Evolutionary conservation across 2,797 vertebrate species (phyloP).

Genomic region (Apogon talboti): DNA sequence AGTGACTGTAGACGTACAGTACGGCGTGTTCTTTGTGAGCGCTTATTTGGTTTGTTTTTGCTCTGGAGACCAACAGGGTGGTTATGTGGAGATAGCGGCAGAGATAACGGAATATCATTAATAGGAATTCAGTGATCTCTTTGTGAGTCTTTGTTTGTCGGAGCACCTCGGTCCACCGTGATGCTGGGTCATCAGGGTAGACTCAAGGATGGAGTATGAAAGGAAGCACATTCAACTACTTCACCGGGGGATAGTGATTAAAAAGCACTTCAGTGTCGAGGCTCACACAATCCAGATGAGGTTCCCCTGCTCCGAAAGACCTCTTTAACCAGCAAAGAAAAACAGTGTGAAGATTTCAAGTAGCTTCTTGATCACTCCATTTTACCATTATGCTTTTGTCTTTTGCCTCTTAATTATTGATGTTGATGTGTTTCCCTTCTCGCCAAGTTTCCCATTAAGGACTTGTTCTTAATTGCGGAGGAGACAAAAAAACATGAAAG

Average conservation of each 20-base stretch:
- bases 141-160: conserved; percentile 32
- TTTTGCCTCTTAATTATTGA: conserved; percentile 78
- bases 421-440: conserved; percentile 64
- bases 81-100: conserved; percentile 16
- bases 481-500: conserved; percentile 61
- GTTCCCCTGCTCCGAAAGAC: conserved; percentile 59
- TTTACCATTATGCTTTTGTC: conserved; percentile 63
- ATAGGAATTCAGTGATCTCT: conserved; percentile 39
- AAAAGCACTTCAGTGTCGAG: conserved; percentile 71
- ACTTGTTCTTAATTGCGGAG: conserved; percentile 63
- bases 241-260: conserved; percentile 65
- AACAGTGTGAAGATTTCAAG: conserved; percentile 51
- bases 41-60: conserved; percentile 40
- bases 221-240: conserved; percentile 62
- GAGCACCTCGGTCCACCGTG: conserved; percentile 54
- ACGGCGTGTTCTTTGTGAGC: conserved; percentile 25
- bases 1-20: conserved; percentile 62
- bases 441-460: conserved; percentile 69
- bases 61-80: conserved; percentile 20
- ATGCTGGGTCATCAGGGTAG: conserved; percentile 53
- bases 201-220: conserved; percentile 47
- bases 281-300: conserved; percentile 64
- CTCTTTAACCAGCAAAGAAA: conserved; percentile 53
- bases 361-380: conserved; percentile 61
- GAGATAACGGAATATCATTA: conserved; percentile 40